These are phyloP conservation scores for Pachypsylla venusta DNA, from an alignment of 1,140 invertebrate genomes.

Conservation along the genomic window DNA sequence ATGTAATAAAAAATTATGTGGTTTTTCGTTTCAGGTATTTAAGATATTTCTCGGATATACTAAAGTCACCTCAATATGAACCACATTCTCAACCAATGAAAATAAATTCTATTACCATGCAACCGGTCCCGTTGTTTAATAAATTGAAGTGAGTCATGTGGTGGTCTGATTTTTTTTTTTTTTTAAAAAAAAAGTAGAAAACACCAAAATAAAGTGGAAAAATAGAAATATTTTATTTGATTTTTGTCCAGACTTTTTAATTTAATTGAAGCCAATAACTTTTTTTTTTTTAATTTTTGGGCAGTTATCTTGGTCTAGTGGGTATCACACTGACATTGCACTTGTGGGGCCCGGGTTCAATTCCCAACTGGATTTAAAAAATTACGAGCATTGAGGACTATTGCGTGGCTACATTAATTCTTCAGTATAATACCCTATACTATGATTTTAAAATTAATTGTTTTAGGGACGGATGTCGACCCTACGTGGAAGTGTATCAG, in stretches of 20 bases:
- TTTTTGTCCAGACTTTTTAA: too few relatives aligned
- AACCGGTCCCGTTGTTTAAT: slow-evolving; percentile 82
- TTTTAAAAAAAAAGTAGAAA: not conserved
- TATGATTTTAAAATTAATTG: too few relatives aligned
- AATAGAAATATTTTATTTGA: not conserved
- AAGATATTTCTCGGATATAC: slow-evolving; percentile 12
- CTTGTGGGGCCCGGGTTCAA: too few relatives aligned
- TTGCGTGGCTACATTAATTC: too few relatives aligned
- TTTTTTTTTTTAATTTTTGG: too few relatives aligned
- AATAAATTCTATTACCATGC: slow-evolving; percentile 57
- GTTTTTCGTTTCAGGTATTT: slow-evolving; percentile 12
- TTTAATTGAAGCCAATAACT: too few relatives aligned
- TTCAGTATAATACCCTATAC: too few relatives aligned
- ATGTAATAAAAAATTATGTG: too few relatives aligned
- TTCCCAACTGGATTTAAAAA: too few relatives aligned
- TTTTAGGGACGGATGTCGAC: slow-evolving; percentile 77
- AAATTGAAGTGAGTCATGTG: slow-evolving; percentile 49
- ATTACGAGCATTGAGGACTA: too few relatives aligned
- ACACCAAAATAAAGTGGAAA: not conserved
- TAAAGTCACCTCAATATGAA: slow-evolving; percentile 9
- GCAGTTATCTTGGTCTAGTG: too few relatives aligned
- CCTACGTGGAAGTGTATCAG: slow-evolving; percentile 82
- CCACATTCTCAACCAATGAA: slow-evolving; percentile 36
- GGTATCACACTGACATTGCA: too few relatives aligned
- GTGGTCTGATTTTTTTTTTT: not conserved